Percentiles rank a stretch among this genome's conserved stretches.
Conservation (phyloP, 2,797 vertebrate species). For the Phataginus tricuspis region DNA sequence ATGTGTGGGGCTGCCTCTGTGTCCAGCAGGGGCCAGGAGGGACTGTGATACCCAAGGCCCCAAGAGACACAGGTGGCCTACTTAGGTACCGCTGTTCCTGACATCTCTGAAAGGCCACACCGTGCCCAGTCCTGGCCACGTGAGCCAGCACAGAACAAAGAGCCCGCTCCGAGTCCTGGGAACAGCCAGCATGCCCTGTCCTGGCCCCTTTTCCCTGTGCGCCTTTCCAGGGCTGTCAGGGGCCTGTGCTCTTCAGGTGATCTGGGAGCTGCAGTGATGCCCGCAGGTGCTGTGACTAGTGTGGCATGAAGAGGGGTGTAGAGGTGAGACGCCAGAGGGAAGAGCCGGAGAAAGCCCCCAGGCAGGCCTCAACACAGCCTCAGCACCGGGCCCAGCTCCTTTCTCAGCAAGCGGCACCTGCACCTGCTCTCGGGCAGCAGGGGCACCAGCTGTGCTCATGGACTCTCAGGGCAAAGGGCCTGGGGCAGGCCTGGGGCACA, state of each 20-base stretch:
- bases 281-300: not conserved
- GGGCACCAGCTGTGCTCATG: not conserved
- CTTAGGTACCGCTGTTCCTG: not conserved
- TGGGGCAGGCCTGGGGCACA: not conserved
- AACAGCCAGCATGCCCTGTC: not conserved
- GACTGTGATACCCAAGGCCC: not conserved
- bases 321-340: not conserved
- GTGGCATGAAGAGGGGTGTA: accelerated
- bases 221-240: not conserved
- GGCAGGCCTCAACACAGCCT: not conserved
- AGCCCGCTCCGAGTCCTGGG: not conserved
- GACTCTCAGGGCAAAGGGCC: not conserved
- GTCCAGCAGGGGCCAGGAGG: accelerated
- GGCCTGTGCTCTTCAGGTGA: not conserved
- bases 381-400: not conserved
- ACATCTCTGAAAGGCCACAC: not conserved
- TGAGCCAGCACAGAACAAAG: not conserved
- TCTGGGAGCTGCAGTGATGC: accelerated
- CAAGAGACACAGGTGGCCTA: not conserved
- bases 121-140: not conserved
- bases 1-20: not conserved
- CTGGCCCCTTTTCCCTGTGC: not conserved
- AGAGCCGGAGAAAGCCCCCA: no score
- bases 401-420: accelerated
- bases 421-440: accelerated